Base-by-base conservation (phyloP, 2,113 vertebrate species). In the Cryptoleucopteryx plumbea region DNA sequence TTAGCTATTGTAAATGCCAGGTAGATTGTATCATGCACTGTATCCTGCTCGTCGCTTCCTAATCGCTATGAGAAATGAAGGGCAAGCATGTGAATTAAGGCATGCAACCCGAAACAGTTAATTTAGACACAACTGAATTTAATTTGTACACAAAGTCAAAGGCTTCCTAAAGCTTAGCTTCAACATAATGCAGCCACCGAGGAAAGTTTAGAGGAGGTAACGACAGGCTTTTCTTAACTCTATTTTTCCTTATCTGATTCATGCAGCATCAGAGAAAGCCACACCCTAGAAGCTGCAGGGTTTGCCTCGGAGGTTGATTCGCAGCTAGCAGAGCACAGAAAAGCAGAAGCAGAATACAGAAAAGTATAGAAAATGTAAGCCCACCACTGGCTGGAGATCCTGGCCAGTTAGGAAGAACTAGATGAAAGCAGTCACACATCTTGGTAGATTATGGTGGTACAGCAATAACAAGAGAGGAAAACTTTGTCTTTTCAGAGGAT, bases 351-450 rank as follows among this genome's bases (percentile, higher is more conserved):
- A 97, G 93, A 95, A 94, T 67, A 97, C 90, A 97, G 96, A 91
- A 96, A 97, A 95, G 88, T 93, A 98, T 97, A 98, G 96, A 97
- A 97, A 98, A 97, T 16, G 94, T 97, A 92, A 98, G 98, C 99
- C 98, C 99, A 99, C 99, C 99, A 96, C 99, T 98, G 98, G 98
- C 99, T 95, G 99, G 99, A 94, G 99, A 98, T 98, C 98, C 99
- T 92, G 99, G 98, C 99, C 99, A 99, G 99, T 99, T 99, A 97
- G 99, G 99, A 98, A 99, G 99, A 96, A 99, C 98, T 98, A 99
- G 98, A 98, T 99, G 99, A 98, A 99, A 99, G 97, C 99, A 99
- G 99, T 99, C 99, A 96, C 99, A 99, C 99, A 99, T 99, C 98
- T 97, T 98, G 98, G 97, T 92, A 95, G 97, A 26, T 97, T 96